Evolutionary conservation across 2,888 invertebrate genomes (phyloP).

Genomic region (Tipula helvola): DNA sequence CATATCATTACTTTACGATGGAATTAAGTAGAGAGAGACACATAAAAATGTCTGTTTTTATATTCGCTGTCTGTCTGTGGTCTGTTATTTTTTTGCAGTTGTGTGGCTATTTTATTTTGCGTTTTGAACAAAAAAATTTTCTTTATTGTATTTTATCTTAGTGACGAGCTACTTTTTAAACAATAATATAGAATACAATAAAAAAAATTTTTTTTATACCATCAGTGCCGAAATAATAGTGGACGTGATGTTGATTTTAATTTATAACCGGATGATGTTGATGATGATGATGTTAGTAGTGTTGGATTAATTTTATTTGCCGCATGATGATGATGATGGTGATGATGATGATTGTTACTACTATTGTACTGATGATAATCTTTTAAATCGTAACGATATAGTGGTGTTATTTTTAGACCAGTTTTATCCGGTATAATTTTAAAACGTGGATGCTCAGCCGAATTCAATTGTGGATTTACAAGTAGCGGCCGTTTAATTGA

Average conservation of each 20-base stretch:
- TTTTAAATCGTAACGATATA: slow-evolving; percentile 27
- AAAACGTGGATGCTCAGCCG: slow-evolving; percentile 36
- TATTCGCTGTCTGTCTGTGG: not conserved
- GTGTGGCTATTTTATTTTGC: not conserved
- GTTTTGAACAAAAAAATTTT: not conserved
- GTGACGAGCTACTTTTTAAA: slow-evolving; percentile 6
- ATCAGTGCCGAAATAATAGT: slow-evolving; percentile 34
- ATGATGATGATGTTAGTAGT: slow-evolving; percentile 6
- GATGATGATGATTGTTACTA: not conserved
- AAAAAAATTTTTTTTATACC: slow-evolving; percentile 8
- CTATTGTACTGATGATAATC: slow-evolving; percentile 18
- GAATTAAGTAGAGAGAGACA: too few species aligned
- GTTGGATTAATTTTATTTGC: not conserved
- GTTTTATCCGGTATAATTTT: slow-evolving; percentile 42
- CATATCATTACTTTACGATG: too few species aligned
- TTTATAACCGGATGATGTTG: slow-evolving; percentile 24
- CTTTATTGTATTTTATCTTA: slow-evolving; percentile 8
- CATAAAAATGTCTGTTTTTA: not conserved
- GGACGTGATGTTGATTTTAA: slow-evolving; percentile 35
- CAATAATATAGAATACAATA: slow-evolving; percentile 8
- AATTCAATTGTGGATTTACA: slow-evolving; percentile 38
- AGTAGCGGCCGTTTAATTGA: slow-evolving; percentile 41
- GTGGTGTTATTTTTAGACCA: slow-evolving; percentile 42
- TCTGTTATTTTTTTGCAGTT: not conserved
- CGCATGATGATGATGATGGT: not conserved